Evolutionary conservation across 2,888 invertebrate species (phyloP).

Genomic region (Nezara viridula): DNA sequence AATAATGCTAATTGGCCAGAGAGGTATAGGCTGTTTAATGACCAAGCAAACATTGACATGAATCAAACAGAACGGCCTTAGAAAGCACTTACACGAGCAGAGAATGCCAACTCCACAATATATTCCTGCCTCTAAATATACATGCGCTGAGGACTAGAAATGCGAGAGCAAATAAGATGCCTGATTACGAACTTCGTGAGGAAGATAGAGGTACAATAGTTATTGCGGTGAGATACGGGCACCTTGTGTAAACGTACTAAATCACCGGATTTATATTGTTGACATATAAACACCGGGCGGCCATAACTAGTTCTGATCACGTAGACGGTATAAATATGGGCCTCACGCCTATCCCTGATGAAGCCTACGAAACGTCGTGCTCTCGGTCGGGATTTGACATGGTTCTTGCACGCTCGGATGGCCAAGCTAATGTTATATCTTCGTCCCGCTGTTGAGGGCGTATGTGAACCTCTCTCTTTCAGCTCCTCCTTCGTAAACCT

Average conservation of each 20-base stretch:
- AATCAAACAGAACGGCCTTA: constrained; percentile 21
- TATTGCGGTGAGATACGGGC: constrained; percentile 41
- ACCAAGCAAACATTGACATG: constrained; percentile 26
- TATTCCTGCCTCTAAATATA: constrained; percentile 34
- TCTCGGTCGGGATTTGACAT: constrained; percentile 34
- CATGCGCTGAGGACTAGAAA: constrained; percentile 33
- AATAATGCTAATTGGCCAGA: constrained; percentile 7
- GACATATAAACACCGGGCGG: constrained; percentile 48
- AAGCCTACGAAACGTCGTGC: constrained; percentile 47
- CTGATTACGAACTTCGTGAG: constrained; percentile 44
- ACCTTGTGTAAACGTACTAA: constrained; percentile 39
- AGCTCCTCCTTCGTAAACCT: constrained; percentile 28
- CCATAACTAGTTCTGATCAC: constrained; percentile 49
- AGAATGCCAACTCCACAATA: constrained; percentile 34
- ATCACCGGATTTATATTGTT: constrained; percentile 46
- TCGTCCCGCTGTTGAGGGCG: constrained; percentile 9
- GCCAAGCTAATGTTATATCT: constrained; percentile 39
- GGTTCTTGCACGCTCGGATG: constrained; percentile 41
- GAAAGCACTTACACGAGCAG: constrained; percentile 1
- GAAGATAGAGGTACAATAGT: constrained; percentile 48
- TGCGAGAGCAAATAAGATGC: constrained; percentile 42
- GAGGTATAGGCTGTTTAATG: not conserved
- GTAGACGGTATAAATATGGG: constrained; percentile 47
- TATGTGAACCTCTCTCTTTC: constrained; percentile 37
- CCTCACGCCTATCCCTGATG: constrained; percentile 43